Evolutionary conservation across 2,888 invertebrate species (phyloP).

Genomic region (Drosophila phalerata): DNA sequence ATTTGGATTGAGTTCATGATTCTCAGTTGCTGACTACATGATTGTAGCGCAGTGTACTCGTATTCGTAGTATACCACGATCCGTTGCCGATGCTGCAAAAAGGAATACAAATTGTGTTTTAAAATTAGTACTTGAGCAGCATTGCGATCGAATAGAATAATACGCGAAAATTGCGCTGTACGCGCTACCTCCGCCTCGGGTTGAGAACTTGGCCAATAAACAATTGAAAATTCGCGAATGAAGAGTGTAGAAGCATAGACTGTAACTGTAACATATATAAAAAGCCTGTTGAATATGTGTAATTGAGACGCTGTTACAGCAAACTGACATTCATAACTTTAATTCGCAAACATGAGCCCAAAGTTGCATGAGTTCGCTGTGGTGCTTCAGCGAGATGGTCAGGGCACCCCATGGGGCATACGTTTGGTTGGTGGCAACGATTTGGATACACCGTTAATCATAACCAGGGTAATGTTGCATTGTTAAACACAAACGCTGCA

Average conservation of each 20-base stretch:
- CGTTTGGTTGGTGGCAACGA: slow-evolving; percentile 94
- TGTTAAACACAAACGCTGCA: background rate
- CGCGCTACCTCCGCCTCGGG: slow-evolving; percentile 64
- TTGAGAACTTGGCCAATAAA: slow-evolving; percentile 55
- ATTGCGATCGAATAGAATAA: slow-evolving; percentile 85
- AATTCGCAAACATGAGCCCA: slow-evolving; percentile 81
- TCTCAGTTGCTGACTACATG: slow-evolving; percentile 63
- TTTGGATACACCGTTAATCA: slow-evolving; percentile 93
- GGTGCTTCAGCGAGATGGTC: slow-evolving; percentile 90
- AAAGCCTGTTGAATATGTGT: slow-evolving; percentile 34
- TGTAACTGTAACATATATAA: slow-evolving; percentile 15
- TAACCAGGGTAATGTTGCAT: slow-evolving; percentile 91
- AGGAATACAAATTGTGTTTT: slow-evolving; percentile 82
- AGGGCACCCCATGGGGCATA: slow-evolving; percentile 93
- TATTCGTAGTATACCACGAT: slow-evolving; percentile 73
- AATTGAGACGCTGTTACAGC: slow-evolving; percentile 23
- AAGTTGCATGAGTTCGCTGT: slow-evolving; percentile 92
- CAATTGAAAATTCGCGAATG: slow-evolving; percentile 51
- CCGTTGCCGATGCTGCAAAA: slow-evolving; percentile 68
- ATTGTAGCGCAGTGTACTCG: slow-evolving; percentile 67
- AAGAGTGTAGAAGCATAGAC: slow-evolving; percentile 22
- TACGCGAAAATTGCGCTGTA: slow-evolving; percentile 81
- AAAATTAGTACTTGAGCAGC: slow-evolving; percentile 86
- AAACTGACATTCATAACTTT: slow-evolving; percentile 7
- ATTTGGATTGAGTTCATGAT: slow-evolving; percentile 77